Percentiles rank a stretch among this genome's conserved stretches.
Evolutionary conservation across 2,888 invertebrate species (phyloP).

Genomic region (Pammene aurita): DNA sequence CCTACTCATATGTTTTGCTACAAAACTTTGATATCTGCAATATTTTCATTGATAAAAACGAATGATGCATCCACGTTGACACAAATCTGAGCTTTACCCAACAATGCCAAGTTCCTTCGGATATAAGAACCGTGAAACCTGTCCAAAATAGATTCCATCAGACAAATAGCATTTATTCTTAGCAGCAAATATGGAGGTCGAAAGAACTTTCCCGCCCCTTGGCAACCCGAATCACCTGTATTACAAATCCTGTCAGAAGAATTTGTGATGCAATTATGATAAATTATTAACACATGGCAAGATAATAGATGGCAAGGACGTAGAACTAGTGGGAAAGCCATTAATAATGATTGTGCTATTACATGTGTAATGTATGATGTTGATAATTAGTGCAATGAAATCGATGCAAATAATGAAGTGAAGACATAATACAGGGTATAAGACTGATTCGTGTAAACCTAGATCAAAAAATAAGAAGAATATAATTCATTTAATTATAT

Average conservation of each 20-base stretch:
- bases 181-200: constrained; percentile 13
- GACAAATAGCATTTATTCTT: constrained; percentile 27
- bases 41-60: not conserved
- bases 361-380: constrained; percentile 7
- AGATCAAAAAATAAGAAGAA: too few species aligned
- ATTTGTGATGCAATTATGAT: constrained; percentile 23
- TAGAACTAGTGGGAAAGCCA: not conserved
- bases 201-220: constrained; percentile 17
- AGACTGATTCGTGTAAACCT: not conserved
- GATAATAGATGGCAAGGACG: constrained; percentile 10
- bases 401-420: not conserved
- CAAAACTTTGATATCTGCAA: too few species aligned
- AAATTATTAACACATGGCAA: constrained; percentile 17
- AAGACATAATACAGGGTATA: not conserved
- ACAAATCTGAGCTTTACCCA: not conserved
- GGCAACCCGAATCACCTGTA: constrained; percentile 20
- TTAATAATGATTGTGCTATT: not conserved
- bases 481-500: too few species aligned
- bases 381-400: not conserved
- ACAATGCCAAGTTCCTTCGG: constrained; percentile 11
- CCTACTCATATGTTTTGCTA: not conserved
- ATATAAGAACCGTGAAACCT: constrained; percentile 7
- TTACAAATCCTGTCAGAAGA: constrained; percentile 11
- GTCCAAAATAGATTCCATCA: constrained; percentile 20
- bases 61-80: constrained; percentile 1